Evolutionary conservation across 2,113 vertebrate species (phyloP).

Genomic region (Sceloporus undulatus): DNA sequence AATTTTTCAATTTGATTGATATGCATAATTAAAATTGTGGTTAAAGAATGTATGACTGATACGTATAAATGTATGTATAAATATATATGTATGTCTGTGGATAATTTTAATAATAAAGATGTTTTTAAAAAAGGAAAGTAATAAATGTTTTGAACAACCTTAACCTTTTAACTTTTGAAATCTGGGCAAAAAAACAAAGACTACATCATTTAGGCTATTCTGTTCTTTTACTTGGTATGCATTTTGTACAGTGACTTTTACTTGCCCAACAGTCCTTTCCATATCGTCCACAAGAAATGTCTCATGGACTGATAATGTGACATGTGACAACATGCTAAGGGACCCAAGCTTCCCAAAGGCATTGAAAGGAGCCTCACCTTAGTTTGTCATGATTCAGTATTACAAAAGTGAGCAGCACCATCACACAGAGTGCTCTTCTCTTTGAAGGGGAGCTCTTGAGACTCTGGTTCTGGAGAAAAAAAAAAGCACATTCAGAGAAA

Average conservation of each 20-base stretch:
- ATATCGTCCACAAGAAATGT: too few species aligned
- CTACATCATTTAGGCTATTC: not conserved
- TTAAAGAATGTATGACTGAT: too few species aligned
- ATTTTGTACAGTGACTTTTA: not conserved
- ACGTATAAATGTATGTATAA: too few species aligned
- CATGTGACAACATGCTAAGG: too few species aligned
- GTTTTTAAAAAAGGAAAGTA: not conserved
- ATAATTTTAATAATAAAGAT: too few species aligned
- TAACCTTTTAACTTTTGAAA: not conserved
- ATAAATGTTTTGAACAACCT: not conserved
- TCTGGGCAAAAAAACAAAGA: too few species aligned
- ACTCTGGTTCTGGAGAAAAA: slow-evolving; percentile 83
- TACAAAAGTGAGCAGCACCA: slow-evolving; percentile 89
- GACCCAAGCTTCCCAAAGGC: not conserved
- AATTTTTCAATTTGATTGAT: too few species aligned
- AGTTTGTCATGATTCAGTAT: slow-evolving; percentile 85
- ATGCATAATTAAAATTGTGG: too few species aligned
- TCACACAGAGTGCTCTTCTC: slow-evolving; percentile 89
- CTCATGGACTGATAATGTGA: too few species aligned
- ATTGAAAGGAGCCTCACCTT: slow-evolving; percentile 79
- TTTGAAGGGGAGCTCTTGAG: slow-evolving; percentile 89
- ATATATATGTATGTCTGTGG: too few species aligned
- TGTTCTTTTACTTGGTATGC: not conserved
- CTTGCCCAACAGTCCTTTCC: too few species aligned
- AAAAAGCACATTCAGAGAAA: slow-evolving; percentile 23